Conservation (phyloP, 1,140 invertebrate genomes). For the Wiebesia pumilae region DNA sequence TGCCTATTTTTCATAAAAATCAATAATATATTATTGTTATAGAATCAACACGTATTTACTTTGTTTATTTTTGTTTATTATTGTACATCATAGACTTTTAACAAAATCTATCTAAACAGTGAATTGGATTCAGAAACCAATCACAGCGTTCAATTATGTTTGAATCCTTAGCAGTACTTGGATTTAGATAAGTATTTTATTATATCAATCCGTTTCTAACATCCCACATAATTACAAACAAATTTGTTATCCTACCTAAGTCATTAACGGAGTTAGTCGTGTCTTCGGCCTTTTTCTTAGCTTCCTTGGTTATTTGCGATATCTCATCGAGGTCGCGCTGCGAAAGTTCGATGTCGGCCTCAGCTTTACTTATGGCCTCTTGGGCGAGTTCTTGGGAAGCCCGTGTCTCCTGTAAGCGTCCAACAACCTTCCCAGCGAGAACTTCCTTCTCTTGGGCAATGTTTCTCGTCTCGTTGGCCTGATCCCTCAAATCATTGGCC, state of each 20-base stretch:
- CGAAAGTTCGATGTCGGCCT: constrained; percentile 84
- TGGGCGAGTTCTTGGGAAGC: constrained; percentile 86
- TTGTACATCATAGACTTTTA: too few species aligned
- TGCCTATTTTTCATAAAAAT: too few species aligned
- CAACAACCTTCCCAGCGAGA: constrained; percentile 72
- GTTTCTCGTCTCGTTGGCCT: constrained; percentile 86
- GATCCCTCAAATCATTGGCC: constrained; percentile 84
- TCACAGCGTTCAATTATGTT: neutral
- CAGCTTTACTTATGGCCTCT: constrained; percentile 86
- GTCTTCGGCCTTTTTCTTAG: constrained; percentile 83
- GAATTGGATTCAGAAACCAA: too few species aligned
- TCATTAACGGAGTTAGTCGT: constrained; percentile 82
- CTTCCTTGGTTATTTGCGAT: constrained; percentile 82
- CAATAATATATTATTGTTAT: neutral
- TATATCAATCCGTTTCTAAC: constrained; percentile 20
- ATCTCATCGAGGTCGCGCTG: constrained; percentile 85
- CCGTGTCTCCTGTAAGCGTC: constrained; percentile 81
- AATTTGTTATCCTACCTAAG: constrained; percentile 72
- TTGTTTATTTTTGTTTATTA: too few species aligned
- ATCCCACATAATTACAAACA: neutral
- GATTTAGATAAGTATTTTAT: neutral
- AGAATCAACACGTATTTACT: neutral
- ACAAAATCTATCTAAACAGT: too few species aligned
- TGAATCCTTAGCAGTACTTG: neutral
- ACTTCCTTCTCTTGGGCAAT: constrained; percentile 64